Evolutionary conservation across 2,888 invertebrate genomes (phyloP), one percentile per base, ranked within the genome.

Genomic region (Leptopilina syphax): DNA sequence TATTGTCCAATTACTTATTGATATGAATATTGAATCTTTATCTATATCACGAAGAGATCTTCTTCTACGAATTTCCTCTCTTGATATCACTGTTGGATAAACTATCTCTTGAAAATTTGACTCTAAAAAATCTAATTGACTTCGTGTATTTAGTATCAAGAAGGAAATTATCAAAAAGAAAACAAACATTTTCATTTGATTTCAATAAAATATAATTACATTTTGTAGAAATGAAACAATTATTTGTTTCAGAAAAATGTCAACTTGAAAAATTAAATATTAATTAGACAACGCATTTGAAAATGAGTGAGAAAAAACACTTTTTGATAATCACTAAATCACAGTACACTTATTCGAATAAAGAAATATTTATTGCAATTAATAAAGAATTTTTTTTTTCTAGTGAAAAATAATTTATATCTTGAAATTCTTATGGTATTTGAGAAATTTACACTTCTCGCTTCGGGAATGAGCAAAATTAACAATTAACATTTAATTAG

Each of bases 1-100:
- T 18, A 89, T 34, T 0, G 88, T 88, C 90, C 90, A 90, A 67
- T 88, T 88, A 63, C 85, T 84, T 13, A 90, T 79, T 1, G 85
- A 76, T n/a, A 88, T 84, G 60, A 82, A 77, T 57, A 85, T 76
- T 18, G 81, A 76, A 60, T 79, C 80, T 0, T 82, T 80, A 0
- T 79, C 67, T 10, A 27, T n/a, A 54, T 65, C 65, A 66, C 9
- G n/a, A 57, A 73, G n/a, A 13, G 73, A 73, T 68, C 79, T 47
- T 18, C 47, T 34, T 34, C 60, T 13, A 66, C 79, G 77, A 84
- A 84, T 86, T 81, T 70, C 66, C 76, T n/a, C 77, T 27, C 57
- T 70, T 7, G 84, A 66, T 9, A 88, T 77, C 13, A 90, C 82
- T 8, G 84, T 82, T 1, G 90, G 90, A 57, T 85, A 81, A 18